Base-by-base conservation (phyloP, 1,140 invertebrate species). In the Sinella curviseta region DNA sequence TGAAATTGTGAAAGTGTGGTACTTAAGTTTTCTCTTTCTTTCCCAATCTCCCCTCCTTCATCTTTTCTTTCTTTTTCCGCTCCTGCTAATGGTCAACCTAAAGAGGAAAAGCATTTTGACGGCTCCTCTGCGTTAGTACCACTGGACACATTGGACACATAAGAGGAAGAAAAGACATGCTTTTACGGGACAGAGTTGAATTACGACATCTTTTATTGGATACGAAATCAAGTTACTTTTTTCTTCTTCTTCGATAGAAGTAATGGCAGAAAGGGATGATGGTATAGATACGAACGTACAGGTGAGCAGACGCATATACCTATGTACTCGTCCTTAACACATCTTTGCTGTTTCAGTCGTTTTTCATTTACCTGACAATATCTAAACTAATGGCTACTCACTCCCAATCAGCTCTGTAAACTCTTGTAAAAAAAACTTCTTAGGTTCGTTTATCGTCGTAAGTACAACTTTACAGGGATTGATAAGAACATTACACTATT, bases 131-230 rank as follows among this genome's bases (percentile, higher is more conserved):
- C 31, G 33, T 76, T 65, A 30, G 26, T 60, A 17, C 55, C n/a
- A n/a, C n/a, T n/a, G n/a, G n/a, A n/a, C n/a, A n/a, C n/a, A n/a
- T n/a, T n/a, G n/a, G n/a, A n/a, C n/a, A n/a, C n/a, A n/a, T n/a
- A n/a, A n/a, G n/a, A n/a, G n/a, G 34, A 55, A 54, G 31, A 67
- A 74, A 36, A 74, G 28, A 78, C 67, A 78, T 74, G 24, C 55
- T 60, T 26, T n/a, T 36, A 76, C 20, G 34, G 34, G 75, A 79
- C 76, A 33, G 65, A 70, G 57, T 77, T 81, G 77, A 81, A 79
- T 78, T 81, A 81, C 80, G 77, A 77, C 77, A 33, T 75, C 55
- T 77, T 81, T 81, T 81, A 81, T 81, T 81, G 77, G 78, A 78
- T 74, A 35, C 78, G 80, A 81, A 81, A 81, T 79, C 48, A 57